Evolutionary conservation across 2,888 invertebrate species (phyloP).

Genomic region (Phaedon cochleariae): DNA sequence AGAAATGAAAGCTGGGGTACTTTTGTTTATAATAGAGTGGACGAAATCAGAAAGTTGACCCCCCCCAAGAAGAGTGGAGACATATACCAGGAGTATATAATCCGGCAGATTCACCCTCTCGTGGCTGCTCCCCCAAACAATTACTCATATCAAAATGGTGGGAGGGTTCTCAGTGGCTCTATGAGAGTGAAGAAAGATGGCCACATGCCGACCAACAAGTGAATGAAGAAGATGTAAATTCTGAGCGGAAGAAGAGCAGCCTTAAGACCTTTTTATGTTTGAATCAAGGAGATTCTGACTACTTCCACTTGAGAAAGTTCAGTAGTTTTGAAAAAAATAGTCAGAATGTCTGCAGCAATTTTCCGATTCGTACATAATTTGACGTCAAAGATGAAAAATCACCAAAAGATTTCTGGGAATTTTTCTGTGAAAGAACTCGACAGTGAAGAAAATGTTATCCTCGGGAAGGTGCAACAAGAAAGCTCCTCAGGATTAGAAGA

Average conservation of each 20-base stretch:
- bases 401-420: background rate
- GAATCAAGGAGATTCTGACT: constrained; percentile 6
- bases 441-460: constrained; percentile 23
- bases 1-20: constrained; percentile 22
- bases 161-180: constrained; percentile 6
- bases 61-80: constrained; percentile 3
- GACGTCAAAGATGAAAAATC: background rate
- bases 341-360: constrained; percentile 2
- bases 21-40: constrained; percentile 21
- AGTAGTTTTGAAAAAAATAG: background rate
- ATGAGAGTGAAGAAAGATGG: background rate
- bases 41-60: constrained; percentile 3
- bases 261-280: background rate
- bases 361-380: constrained; percentile 6
- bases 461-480: constrained; percentile 27
- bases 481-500: constrained; percentile 13
- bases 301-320: constrained; percentile 6
- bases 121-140: constrained; percentile 7
- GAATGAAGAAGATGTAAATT: constrained; percentile 4
- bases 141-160: background rate
- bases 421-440: constrained; percentile 19
- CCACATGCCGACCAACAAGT: background rate
- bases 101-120: constrained; percentile 13
- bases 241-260: background rate
- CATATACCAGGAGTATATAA: constrained; percentile 16